Base-by-base conservation (phyloP, 2,113 vertebrate genomes). In the Lynx canadensis region DNA sequence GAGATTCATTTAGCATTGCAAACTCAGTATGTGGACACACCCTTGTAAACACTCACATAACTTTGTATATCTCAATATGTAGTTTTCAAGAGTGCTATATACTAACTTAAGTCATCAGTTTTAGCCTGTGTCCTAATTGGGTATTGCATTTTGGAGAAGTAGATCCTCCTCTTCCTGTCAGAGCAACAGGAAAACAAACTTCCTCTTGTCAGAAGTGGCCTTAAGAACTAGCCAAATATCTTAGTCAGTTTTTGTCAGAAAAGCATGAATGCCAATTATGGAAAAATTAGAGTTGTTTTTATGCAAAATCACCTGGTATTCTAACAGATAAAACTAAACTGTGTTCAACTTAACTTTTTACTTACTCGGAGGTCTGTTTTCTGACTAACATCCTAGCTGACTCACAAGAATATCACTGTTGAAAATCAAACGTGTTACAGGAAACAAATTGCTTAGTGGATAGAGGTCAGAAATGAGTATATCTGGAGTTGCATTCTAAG, bases 171-270 rank as follows among this genome's bases (percentile, higher is more conserved):
- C 76, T 97, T 98, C 95, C 98, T 94, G 92, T 95, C 50, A 71
- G 65, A 97, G 65, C 90, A 98, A 97, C 96, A 98, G 97, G 97
- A 98, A 98, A 96, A 89, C 45, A 80, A 98, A 96, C 74, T 96
- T 98, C 97, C 95, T 97, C 87, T 96, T 97, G 95, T 76, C 90
- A 97, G 63, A 84, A 96, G 90, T 66, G 41, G 36, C 41, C 92
- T 96, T 25, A 52, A 96, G 71, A 94, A 81, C 48, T 79, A 90
- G 94, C 74, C 94, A 88, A 92, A 88, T 80, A 29, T 45, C 50
- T 92, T 86, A 18, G 69, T 69, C 90, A 78, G 36, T 96, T 95
- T 86, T 60, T 89, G 33, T 87, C 74, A 94, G 78, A 74, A 95
- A 96, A 96, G 90, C 29, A 86, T 96, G 85, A 93, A 60, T 96